These are phyloP conservation scores for Tetragnatha montana DNA, from an alignment of 2,888 invertebrate species.

Conservation along the genomic window DNA sequence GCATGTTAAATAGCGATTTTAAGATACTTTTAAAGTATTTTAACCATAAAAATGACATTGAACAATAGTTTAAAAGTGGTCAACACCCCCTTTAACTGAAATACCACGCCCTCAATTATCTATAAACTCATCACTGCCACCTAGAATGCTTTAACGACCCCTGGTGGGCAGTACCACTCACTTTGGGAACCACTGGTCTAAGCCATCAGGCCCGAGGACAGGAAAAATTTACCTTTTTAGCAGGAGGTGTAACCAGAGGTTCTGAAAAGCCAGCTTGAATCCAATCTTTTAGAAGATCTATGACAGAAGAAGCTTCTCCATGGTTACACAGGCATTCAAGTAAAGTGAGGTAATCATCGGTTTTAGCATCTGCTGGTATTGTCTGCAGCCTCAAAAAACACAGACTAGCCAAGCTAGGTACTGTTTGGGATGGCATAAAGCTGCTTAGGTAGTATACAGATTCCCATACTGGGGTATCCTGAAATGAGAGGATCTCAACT, in stretches of 20 bases:
- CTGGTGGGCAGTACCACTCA: no score
- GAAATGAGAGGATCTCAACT: not conserved
- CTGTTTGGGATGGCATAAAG: conserved; percentile 25
- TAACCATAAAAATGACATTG: no score
- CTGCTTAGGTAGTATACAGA: conserved; percentile 38
- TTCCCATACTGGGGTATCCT: conserved; percentile 45
- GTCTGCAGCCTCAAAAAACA: conserved; percentile 30
- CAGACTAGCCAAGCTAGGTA: conserved; percentile 23
- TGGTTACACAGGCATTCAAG: conserved; percentile 46
- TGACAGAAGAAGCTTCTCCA: not conserved
- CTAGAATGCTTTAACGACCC: no score
- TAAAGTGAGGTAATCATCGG: conserved; percentile 6
- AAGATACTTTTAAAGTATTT: no score
- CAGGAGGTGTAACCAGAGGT: not conserved
- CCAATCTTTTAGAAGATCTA: conserved; percentile 19
- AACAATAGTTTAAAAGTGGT: no score
- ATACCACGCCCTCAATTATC: no score
- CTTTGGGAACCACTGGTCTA: no score
- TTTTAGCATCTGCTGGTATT: not conserved
- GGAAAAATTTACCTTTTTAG: not conserved
- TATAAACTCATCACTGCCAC: no score
- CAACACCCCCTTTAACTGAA: no score
- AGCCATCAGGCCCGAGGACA: no score
- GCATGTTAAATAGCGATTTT: no score
- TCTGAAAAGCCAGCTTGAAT: not conserved